These are phyloP conservation scores for Sylvilagus floridanus DNA, from an alignment of 2,797 vertebrate species.

Conservation along the genomic window DNA sequence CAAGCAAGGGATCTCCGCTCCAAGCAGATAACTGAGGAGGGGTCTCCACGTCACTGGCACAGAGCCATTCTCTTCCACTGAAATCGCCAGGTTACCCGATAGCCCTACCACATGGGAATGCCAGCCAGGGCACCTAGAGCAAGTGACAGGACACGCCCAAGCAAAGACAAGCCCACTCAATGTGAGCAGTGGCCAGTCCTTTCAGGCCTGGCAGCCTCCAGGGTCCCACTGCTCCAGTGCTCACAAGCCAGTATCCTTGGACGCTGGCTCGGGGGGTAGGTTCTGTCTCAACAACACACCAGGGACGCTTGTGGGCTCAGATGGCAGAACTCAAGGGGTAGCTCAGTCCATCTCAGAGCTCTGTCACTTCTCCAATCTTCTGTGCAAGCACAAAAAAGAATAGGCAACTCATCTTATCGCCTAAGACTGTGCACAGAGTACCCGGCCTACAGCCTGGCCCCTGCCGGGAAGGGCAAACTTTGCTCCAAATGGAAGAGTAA, in stretches of 20 bases:
- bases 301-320: not conserved
- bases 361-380: not conserved
- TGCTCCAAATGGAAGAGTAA: not conserved
- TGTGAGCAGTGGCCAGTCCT: not conserved
- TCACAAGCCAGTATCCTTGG: not conserved
- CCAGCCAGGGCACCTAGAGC: not conserved
- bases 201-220: not conserved
- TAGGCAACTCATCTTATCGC: not conserved
- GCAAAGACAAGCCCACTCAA: not conserved
- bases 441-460: not conserved
- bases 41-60: not conserved
- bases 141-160: not conserved
- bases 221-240: not conserved
- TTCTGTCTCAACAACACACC: not conserved
- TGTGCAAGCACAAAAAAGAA: constrained; percentile 4
- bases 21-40: not conserved
- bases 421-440: not conserved
- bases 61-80: not conserved
- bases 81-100: not conserved
- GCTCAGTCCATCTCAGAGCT: not conserved
- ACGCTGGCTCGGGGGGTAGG: not conserved
- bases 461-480: not conserved
- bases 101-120: not conserved
- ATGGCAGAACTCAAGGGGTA: not conserved
- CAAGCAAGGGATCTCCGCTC: constrained; percentile 14